Conservation (phyloP, 2,888 invertebrate genomes). For the Uloborus plumipes region DNA sequence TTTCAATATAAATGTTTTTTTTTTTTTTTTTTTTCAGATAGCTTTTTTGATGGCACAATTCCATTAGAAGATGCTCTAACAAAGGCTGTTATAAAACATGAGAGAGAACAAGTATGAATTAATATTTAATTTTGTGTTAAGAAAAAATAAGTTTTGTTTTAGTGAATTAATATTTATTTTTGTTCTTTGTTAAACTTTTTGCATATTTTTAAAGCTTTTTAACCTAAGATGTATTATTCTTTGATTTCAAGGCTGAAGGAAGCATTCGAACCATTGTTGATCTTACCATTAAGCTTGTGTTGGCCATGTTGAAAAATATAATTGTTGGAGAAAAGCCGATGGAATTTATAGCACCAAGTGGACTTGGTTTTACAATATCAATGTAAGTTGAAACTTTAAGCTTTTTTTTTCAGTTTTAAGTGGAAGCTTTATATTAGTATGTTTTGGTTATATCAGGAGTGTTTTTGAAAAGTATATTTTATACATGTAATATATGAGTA, state of each 20-base stretch:
- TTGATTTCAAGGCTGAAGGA: conserved; percentile 63
- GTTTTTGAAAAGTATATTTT: no score
- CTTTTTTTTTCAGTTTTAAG: no score
- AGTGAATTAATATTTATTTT: neutral
- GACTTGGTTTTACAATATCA: conserved; percentile 67
- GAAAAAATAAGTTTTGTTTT: no score
- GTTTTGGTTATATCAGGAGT: no score
- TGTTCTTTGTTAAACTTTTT: neutral
- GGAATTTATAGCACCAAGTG: conserved; percentile 67
- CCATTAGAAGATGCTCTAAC: conserved; percentile 67
- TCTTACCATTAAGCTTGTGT: conserved; percentile 66
- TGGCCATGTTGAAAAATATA: conserved; percentile 67
- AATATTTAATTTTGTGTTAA: neutral
- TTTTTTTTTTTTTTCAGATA: conserved; percentile 53
- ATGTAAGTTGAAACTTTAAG: conserved; percentile 59
- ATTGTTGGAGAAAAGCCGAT: conserved; percentile 67
- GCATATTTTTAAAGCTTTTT: neutral
- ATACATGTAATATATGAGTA: no score
- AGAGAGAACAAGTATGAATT: conserved; percentile 59
- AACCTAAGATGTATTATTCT: neutral
- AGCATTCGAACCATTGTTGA: conserved; percentile 66
- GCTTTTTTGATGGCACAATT: conserved; percentile 67
- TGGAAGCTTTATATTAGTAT: no score
- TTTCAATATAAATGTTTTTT: neutral
- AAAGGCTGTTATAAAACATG: conserved; percentile 66